Base-by-base conservation (phyloP, 2,888 invertebrate species). In the Xestia xanthographa region DNA sequence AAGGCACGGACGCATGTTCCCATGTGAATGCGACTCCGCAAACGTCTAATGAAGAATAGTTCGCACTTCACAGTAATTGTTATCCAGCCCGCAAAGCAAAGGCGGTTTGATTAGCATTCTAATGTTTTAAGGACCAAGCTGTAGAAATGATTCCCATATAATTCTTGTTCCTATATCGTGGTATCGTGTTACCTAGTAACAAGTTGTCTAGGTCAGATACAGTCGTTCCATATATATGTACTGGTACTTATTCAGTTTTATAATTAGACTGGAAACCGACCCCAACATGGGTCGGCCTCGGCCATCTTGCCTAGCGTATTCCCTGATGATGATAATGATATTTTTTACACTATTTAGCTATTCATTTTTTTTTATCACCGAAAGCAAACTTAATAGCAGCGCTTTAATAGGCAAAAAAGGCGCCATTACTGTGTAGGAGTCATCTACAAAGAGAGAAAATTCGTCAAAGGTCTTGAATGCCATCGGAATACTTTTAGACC, bases 11-110 rank as follows among this genome's bases (percentile, higher is more conserved):
- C n/a, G 53, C 20, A 68, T 26, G 60, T 50, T 73, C 56, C 50
- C 56, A 56, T 45, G 68, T 66, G 60, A 72, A 53, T 77, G 26
- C 12, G 14, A 8, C 58, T 29, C 29, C 26, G 12, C 20, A 68
- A 62, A 69, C 38, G 65, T 20, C 69, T 83, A 83, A 81, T 83
- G 79, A 81, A 81, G n/a, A n/a, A n/a, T n/a, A n/a, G n/a, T n/a
- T 81, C 79, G 29, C 68, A 69, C 79, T 81, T 78, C 58, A 34
- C 65, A 60, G 78, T 69, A 78, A 69, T 81, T 81, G 72, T 43
- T 56, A 78, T 53, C 6, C 79, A 78, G 68, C 45, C 66, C 60
- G 56, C 79, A 78, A 72, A 72, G 60, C 62, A 29, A 22, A 77
- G 45, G 41, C 12, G 53, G 38, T 38, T 76, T 56, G 29, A 69